Percentiles rank a stretch among this genome's conserved stretches.
phyloP scores from a whole-genome alignment of 2,113 vertebrate genomes.

The Potamarius usumacintae region DNA sequence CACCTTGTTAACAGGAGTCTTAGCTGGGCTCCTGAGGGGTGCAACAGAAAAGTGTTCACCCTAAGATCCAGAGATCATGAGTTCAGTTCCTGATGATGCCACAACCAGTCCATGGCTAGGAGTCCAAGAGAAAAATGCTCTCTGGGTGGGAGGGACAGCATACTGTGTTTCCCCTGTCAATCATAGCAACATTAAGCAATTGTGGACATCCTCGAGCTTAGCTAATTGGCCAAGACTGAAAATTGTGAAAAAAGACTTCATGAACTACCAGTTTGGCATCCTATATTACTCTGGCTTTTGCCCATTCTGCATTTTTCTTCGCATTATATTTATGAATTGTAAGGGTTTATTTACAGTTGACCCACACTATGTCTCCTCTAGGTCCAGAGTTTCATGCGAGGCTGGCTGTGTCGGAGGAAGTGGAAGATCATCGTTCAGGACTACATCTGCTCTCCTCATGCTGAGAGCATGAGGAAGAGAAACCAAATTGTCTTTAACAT shows the following conservation, averaged over 20 bases:
- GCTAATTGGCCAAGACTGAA: neutral
- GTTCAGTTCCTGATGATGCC: neutral
- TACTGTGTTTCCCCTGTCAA: neutral
- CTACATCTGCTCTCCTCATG: slow-evolving; percentile 98
- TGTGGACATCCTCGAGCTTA: neutral
- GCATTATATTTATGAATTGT: neutral
- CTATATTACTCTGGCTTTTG: neutral
- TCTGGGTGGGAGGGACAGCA: too few species aligned
- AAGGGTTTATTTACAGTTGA: neutral
- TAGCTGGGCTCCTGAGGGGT: neutral
- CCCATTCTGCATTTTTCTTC: neutral
- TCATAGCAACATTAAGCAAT: neutral
- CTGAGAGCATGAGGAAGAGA: slow-evolving; percentile 97
- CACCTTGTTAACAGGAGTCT: neutral
- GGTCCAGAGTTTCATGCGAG: slow-evolving; percentile 99
- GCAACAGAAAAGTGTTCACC: neutral
- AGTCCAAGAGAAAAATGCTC: neutral
- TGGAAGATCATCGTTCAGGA: slow-evolving; percentile 99
- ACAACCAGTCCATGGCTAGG: neutral
- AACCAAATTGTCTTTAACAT: slow-evolving; percentile 99
- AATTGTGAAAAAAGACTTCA: neutral
- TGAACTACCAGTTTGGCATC: neutral
- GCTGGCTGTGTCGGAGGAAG: slow-evolving; percentile 95
- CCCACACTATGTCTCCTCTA: slow-evolving; percentile 55
- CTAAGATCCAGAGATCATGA: neutral